Percentiles rank a stretch among this genome's conserved stretches.
Evolutionary conservation across 2,888 invertebrate species (phyloP).

Genomic region (Chrysomela aeneicollis): DNA sequence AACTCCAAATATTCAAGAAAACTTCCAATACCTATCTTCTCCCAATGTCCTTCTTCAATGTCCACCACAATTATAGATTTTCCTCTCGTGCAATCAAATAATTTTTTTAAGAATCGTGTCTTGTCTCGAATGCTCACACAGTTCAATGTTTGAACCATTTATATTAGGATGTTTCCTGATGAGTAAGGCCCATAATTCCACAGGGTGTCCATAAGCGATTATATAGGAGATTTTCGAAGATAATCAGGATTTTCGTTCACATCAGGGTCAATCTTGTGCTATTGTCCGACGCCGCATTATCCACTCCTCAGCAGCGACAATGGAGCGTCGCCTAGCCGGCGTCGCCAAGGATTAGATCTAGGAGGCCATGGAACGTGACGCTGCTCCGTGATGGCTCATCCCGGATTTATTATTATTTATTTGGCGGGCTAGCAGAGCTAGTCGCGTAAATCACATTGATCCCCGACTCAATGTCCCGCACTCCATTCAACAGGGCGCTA

Average conservation of each 20-base stretch:
- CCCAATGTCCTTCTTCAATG: no score
- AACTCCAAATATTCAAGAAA: no score
- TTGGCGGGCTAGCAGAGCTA: constrained; percentile 41
- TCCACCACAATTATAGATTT: no score
- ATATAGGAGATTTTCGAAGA: no score
- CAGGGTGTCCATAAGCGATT: no score
- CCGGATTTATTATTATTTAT: constrained; percentile 51
- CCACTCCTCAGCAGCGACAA: neutral
- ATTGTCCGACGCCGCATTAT: neutral
- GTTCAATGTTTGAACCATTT: no score
- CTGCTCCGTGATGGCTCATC: constrained; percentile 46
- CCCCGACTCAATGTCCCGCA: constrained; percentile 33
- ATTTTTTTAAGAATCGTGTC: no score
- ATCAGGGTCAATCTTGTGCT: neutral
- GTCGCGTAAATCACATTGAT: constrained; percentile 47
- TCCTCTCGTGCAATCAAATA: no score
- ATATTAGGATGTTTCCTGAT: no score
- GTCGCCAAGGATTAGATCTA: constrained; percentile 18
- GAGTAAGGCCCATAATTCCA: no score
- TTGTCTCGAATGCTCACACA: no score
- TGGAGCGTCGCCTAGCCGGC: constrained; percentile 8
- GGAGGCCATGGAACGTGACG: constrained; percentile 43
- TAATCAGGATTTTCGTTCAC: neutral
- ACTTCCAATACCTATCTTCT: no score
- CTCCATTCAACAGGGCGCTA: neutral